A percentile compares a stretch with the other conserved stretches of the same genome.
Evolutionary conservation across 1,140 invertebrate species (phyloP).

Genomic region (Drosophila athabasca): DNA sequence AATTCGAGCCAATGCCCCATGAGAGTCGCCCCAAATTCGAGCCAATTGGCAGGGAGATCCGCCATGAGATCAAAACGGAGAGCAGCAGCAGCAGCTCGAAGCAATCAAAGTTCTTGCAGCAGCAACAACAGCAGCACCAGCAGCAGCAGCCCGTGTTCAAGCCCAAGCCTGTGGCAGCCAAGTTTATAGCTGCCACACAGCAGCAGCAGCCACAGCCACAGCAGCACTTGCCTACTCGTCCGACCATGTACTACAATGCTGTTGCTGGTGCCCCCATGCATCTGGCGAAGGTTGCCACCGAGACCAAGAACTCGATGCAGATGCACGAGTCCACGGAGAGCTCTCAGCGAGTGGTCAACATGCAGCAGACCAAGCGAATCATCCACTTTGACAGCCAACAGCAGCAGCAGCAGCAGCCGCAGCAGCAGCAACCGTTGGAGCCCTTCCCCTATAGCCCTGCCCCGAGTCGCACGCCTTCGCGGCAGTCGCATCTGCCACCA

Average conservation of each 20-base stretch:
- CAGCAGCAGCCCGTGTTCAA: constrained; percentile 79
- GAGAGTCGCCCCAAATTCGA: constrained; percentile 85
- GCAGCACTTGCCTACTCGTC: constrained; percentile 63
- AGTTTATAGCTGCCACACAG: constrained; percentile 84
- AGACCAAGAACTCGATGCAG: constrained; percentile 88
- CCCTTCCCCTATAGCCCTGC: constrained; percentile 84
- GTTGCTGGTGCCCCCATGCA: constrained; percentile 85
- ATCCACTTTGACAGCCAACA: constrained; percentile 87
- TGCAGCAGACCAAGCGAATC: constrained; percentile 88
- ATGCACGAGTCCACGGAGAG: constrained; percentile 89
- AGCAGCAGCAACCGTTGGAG: constrained; percentile 74
- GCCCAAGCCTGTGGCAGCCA: constrained; percentile 84
- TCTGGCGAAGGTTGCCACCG: constrained; percentile 86
- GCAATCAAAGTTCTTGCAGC: constrained; percentile 54
- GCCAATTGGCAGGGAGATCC: constrained; percentile 84
- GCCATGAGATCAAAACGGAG: constrained; percentile 71
- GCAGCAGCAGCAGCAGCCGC: constrained; percentile 57
- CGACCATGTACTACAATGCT: constrained; percentile 85
- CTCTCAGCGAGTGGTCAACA: constrained; percentile 86
- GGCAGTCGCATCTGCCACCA: constrained; percentile 82
- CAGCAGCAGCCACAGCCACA: constrained; percentile 85
- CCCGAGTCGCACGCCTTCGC: constrained; percentile 64
- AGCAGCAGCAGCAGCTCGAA: constrained; percentile 72
- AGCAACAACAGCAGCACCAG: constrained; percentile 64
- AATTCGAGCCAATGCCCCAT: constrained; percentile 85